Base-by-base conservation (phyloP, 1,140 invertebrate species). In the Rhizoglyphus robini region DNA sequence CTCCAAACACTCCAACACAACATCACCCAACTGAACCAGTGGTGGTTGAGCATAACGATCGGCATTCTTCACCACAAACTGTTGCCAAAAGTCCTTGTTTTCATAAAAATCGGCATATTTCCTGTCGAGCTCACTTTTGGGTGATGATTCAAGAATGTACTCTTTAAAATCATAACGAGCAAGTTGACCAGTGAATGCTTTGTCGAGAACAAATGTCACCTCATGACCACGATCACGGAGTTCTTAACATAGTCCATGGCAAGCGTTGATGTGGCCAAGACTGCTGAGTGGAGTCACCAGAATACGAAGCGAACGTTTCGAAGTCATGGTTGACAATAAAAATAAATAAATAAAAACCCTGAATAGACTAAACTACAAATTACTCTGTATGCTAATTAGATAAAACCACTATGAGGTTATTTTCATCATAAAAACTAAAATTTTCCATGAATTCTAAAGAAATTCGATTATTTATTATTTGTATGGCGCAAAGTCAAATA, bases 261-360 rank as follows among this genome's bases (percentile, higher is more conserved):
- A 65, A 20, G 60, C 49, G 29, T 67, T 67, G 4, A 67, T 15
- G 51, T 67, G 66, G 27, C 66, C 66, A 20, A 32, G 32, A 0
- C 60, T 46, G 31, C 38, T 51, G 20, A 65, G 8, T 36, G 38
- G 38, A 18, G 57, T 30, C 2, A 66, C 61, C 15, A 66, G 29
- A 5, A 66, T 51, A 20, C 36, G 41, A n/a, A n/a, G n/a, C n/a
- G n/a, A n/a, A n/a, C n/a, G n/a, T n/a, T n/a, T n/a, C n/a, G n/a
- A n/a, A n/a, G n/a, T n/a, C n/a, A n/a, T n/a, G n/a, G n/a, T n/a
- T n/a, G n/a, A n/a, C n/a, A n/a, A n/a, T n/a, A n/a, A n/a, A n/a
- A n/a, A n/a, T n/a, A n/a, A n/a, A n/a, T n/a, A n/a, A n/a, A n/a
- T n/a, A n/a, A n/a, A n/a, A n/a, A n/a, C n/a, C n/a, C n/a, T n/a